phyloP scores from a whole-genome alignment of 2,888 invertebrate species.

The Ametastegia equiseti region DNA sequence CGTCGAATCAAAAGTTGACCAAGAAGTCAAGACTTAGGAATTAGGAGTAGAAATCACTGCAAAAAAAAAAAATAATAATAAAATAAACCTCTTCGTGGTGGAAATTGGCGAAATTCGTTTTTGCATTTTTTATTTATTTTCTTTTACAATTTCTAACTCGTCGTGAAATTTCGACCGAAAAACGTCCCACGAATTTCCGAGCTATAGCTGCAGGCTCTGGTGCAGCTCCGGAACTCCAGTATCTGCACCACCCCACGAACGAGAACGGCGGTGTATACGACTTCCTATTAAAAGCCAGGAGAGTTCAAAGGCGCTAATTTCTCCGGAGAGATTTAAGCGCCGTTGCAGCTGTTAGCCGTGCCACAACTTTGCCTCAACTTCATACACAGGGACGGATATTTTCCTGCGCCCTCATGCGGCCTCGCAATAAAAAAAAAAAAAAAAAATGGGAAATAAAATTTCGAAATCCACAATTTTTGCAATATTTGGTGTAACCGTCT shows the following conservation, averaged over 20 bases:
- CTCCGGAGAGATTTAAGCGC: slow-evolving; percentile 45
- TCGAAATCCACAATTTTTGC: too few species aligned
- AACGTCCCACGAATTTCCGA: neutral
- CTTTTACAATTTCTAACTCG: too few species aligned
- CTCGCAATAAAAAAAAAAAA: neutral
- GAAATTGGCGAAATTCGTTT: too few species aligned
- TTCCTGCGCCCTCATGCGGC: too few species aligned
- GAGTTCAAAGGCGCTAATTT: slow-evolving; percentile 46
- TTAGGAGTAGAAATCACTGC: too few species aligned
- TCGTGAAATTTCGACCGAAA: too few species aligned
- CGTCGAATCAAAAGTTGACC: too few species aligned
- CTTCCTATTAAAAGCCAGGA: slow-evolving; percentile 44
- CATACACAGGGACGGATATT: slow-evolving; percentile 8
- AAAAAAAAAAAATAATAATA: neutral
- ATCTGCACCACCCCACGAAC: neutral
- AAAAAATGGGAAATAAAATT: neutral
- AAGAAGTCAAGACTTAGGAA: too few species aligned
- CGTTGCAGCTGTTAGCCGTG: slow-evolving; percentile 36
- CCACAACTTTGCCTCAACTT: slow-evolving; percentile 24
- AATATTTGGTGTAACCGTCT: too few species aligned
- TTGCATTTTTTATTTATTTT: too few species aligned
- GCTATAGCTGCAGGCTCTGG: neutral
- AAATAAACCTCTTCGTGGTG: too few species aligned
- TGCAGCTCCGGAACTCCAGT: neutral
- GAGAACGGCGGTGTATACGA: slow-evolving; percentile 27